Evolutionary conservation across 1,140 invertebrate species (phyloP).

Genomic region (Apis florea): DNA sequence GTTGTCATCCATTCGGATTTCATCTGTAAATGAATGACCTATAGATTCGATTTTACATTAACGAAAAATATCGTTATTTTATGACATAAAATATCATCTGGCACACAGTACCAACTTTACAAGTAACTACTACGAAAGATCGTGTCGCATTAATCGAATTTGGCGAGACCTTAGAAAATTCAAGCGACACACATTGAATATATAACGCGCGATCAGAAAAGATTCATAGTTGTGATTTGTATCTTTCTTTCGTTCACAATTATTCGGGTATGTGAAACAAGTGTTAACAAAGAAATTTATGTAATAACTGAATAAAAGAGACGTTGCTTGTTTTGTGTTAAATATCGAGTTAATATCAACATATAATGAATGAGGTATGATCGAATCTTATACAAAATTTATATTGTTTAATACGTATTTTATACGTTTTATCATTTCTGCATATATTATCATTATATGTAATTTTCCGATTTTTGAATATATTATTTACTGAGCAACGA

Average conservation of each 20-base stretch:
- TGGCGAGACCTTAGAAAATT: constrained; percentile 72
- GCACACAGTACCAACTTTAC: neutral
- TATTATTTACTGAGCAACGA: neutral
- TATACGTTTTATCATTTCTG: neutral
- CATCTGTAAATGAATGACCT: neutral
- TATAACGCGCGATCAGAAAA: neutral
- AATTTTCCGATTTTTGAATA: neutral
- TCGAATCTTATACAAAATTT: neutral
- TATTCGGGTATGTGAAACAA: neutral
- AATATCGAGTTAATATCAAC: constrained; percentile 29
- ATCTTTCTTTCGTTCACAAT: neutral
- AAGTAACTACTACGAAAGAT: constrained; percentile 8
- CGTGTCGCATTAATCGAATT: constrained; percentile 69
- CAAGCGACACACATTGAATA: constrained; percentile 10
- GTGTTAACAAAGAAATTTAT: neutral
- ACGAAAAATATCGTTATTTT: neutral
- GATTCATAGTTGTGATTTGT: neutral
- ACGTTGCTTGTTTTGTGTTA: neutral
- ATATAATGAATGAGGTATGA: constrained; percentile 61
- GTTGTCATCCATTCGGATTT: neutral
- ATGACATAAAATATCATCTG: neutral
- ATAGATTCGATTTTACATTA: neutral
- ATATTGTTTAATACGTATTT: neutral
- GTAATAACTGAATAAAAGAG: neutral
- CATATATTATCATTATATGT: neutral